A percentile compares a stretch with the other conserved stretches of the same genome.
These are phyloP conservation scores for Thymelicus lineola DNA, from an alignment of 2,888 invertebrate genomes.

Conservation along the genomic window DNA sequence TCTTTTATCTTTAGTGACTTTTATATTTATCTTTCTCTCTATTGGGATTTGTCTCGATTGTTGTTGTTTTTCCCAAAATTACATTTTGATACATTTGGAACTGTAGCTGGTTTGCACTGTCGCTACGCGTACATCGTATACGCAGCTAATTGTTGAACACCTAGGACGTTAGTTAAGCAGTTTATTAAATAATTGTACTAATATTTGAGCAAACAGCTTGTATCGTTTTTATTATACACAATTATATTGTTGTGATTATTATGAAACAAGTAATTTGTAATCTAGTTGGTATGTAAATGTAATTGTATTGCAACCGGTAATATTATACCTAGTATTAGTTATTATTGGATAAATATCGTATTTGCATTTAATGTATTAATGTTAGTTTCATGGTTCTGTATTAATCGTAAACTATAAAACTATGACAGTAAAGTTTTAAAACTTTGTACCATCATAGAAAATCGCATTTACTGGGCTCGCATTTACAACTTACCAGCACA, in stretches of 20 bases:
- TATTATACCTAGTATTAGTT: slow-evolving; percentile 64
- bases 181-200: slow-evolving; percentile 42
- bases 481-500: slow-evolving; percentile 28
- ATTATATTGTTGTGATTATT: slow-evolving; percentile 69
- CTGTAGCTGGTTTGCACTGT: slow-evolving; percentile 25
- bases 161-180: slow-evolving; percentile 40
- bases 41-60: slow-evolving; percentile 33
- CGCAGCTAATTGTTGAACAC: slow-evolving; percentile 16
- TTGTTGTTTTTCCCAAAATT: slow-evolving; percentile 15
- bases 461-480: slow-evolving; percentile 31
- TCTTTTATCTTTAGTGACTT: slow-evolving; percentile 40
- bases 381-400: slow-evolving; percentile 56
- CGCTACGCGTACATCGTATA: slow-evolving; percentile 3
- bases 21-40: slow-evolving; percentile 33
- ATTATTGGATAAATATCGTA: slow-evolving; percentile 58
- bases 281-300: slow-evolving; percentile 66
- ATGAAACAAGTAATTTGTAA: slow-evolving; percentile 66
- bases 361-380: slow-evolving; percentile 77
- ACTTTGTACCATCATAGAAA: slow-evolving; percentile 9
- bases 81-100: slow-evolving; percentile 24
- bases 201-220: slow-evolving; percentile 46
- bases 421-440: slow-evolving; percentile 29
- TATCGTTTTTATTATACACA: slow-evolving; percentile 53
- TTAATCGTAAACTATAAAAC: slow-evolving; percentile 52
- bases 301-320: slow-evolving; percentile 61